These are phyloP conservation scores for Patella depressa DNA, from an alignment of 2,888 invertebrate species.

Conservation along the genomic window DNA sequence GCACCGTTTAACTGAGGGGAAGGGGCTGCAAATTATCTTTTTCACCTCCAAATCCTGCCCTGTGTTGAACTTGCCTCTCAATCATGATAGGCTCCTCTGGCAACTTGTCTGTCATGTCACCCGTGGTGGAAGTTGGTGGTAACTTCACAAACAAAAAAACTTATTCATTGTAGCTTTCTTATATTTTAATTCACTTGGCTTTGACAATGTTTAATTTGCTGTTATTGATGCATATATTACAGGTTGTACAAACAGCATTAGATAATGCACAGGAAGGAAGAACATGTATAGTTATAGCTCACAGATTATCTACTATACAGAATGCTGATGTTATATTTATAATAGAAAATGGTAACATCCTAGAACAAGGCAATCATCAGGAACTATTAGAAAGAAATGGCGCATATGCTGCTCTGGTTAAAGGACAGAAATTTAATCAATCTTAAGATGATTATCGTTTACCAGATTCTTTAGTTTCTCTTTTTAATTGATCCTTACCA, in stretches of 20 bases:
- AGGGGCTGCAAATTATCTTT: too few species aligned
- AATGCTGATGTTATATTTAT: constrained; percentile 70
- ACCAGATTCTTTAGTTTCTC: too few species aligned
- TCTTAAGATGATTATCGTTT: too few species aligned
- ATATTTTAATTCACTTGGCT: too few species aligned
- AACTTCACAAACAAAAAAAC: background rate
- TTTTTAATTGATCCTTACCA: background rate
- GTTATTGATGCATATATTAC: constrained; percentile 16
- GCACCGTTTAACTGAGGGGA: too few species aligned
- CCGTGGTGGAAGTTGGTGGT: background rate
- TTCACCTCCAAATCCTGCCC: too few species aligned
- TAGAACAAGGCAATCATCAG: constrained; percentile 65
- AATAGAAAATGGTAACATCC: constrained; percentile 59
- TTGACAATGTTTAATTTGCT: too few species aligned
- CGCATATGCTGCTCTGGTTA: constrained; percentile 61
- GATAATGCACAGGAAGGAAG: constrained; percentile 66
- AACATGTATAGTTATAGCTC: constrained; percentile 73
- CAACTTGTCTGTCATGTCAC: too few species aligned
- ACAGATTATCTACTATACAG: constrained; percentile 73
- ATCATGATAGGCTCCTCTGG: too few species aligned
- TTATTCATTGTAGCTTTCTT: too few species aligned
- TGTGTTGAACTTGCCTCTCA: too few species aligned
- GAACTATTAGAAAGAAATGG: constrained; percentile 60
- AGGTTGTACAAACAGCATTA: constrained; percentile 59
- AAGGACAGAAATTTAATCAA: constrained; percentile 50